Evolutionary conservation across 2,113 vertebrate species (phyloP).

Genomic region (Casuarius casuarius): DNA sequence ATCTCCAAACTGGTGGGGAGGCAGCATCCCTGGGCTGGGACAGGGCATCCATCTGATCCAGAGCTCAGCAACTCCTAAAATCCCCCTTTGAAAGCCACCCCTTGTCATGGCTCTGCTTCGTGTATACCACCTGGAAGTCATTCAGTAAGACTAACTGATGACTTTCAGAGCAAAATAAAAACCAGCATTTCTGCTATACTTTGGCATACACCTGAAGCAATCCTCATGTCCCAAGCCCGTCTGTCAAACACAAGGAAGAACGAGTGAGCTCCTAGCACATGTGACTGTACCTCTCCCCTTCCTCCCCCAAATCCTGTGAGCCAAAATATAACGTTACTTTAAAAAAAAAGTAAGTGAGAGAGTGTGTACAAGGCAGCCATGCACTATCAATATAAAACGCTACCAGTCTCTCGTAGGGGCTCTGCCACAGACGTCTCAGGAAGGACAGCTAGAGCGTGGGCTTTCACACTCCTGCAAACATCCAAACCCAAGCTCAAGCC

Average conservation of each 20-base stretch:
- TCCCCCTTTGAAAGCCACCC: background rate
- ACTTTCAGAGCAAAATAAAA: background rate
- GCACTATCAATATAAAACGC: background rate
- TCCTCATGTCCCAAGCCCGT: background rate
- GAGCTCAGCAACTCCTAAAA: background rate
- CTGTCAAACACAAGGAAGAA: background rate
- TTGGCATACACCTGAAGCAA: background rate
- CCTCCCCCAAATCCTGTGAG: background rate
- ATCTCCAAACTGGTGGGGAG: background rate
- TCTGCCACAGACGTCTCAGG: background rate
- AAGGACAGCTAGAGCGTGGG: background rate
- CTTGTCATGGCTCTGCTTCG: background rate
- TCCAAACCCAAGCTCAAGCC: background rate
- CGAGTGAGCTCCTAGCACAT: background rate
- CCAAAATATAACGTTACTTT: background rate
- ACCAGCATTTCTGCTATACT: background rate
- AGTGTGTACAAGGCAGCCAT: background rate
- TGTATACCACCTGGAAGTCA: background rate
- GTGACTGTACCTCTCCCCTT: background rate
- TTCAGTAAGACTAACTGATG: background rate
- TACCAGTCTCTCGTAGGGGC: background rate
- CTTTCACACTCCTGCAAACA: background rate
- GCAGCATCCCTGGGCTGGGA: background rate
- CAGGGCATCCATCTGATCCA: background rate
- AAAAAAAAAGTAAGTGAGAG: background rate